Evolutionary conservation across 1,140 invertebrate species (phyloP), one percentile per base, ranked within the genome.

Genomic region (Drosophila suzukii): DNA sequence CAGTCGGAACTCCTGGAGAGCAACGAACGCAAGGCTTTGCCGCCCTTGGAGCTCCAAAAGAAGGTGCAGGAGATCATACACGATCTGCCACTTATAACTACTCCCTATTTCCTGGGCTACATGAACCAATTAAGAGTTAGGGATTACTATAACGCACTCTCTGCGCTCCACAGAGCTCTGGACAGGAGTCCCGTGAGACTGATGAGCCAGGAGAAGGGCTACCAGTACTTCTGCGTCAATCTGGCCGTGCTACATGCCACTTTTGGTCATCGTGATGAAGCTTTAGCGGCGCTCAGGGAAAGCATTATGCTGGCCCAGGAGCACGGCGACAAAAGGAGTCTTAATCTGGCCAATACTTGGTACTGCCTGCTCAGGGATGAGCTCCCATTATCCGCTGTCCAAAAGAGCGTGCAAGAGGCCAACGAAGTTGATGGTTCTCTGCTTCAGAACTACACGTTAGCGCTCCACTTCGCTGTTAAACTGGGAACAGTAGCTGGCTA

Each of bases 21-120:
- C 30, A 96, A 97, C 92, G 96, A 97, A 79, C 94, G 94, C 39
- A 95, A 95, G 81, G 97, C 97, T 1, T 90, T 97, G 70, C 92
- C 95, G n/a, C 96, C 97, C 0, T 93, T 94, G 66, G 94, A 96
- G 72, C 92, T 98, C 43, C 97, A 98, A 86, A 94, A 94, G 66
- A 95, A 95, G 80, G 95, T 98, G 36, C 94, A 94, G 77, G 95
- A 96, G 85, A 95, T 98, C 46, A 94, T 97, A 43, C 94, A 94
- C 81, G 95, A 95, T 72, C 96, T 97, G 93, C 97, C 97, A 15
- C 95, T 97, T 54, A 95, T 96, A 90, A 95, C 96, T 11, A 97
- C 97, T 93, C 96, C 97, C 95, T 97, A 98, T 94, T 98, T 97
- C 91, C 93, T 99, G 32, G 97, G 96, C 82, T 99, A 97, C 90